Base-by-base conservation (phyloP, 2,888 invertebrate species). In the Epirrhoe tristata region DNA sequence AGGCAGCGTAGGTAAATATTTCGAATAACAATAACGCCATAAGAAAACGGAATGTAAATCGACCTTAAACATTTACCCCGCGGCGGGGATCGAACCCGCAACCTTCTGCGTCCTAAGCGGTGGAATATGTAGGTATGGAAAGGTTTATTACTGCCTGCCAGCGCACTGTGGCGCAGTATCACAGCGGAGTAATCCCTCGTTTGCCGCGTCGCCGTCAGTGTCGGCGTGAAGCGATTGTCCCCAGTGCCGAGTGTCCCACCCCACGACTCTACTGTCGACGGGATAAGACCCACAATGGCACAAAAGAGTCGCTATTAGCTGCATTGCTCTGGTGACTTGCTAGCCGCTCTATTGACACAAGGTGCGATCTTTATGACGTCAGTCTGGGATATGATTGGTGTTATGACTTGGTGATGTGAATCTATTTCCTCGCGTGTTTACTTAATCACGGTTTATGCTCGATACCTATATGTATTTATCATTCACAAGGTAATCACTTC, bases 141-240 rank as follows among this genome's bases (percentile, higher is more conserved):
- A 12, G n/a, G n/a, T n/a, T n/a, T n/a, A 6, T 6, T 48, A 16
- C 48, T 48, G 48, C 5, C 4, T 16, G 48, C 1, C 5, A 6
- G 16, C 12, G 16, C 48, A 14, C 55, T 62, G 55, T 62, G 62
- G 50, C 48, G n/a, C 16, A 0, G 34, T 34, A 36, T 62, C 62
- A 14, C 55, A 16, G 16, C 17, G 32, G 55, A 56, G 50, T 62
- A 56, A 63, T 57, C 63, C 43, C 63, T 61, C 48, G 60, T 61
- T 54, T 54, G 56, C 24, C 56, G 39, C 39, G 46, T 46, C 46
- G 57, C 6, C 57, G 62, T n/a, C 56, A 14, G 36, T 5, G 54
- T 48, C 50, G 56, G 51, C 48, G 50, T 56, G n/a, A 51, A 62
- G 50, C 62, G 55, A 62, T 62, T 51, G 61, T 43, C 50, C 24